Conservation (phyloP, 2,888 invertebrate genomes). For the Laspeyria flexula region DNA sequence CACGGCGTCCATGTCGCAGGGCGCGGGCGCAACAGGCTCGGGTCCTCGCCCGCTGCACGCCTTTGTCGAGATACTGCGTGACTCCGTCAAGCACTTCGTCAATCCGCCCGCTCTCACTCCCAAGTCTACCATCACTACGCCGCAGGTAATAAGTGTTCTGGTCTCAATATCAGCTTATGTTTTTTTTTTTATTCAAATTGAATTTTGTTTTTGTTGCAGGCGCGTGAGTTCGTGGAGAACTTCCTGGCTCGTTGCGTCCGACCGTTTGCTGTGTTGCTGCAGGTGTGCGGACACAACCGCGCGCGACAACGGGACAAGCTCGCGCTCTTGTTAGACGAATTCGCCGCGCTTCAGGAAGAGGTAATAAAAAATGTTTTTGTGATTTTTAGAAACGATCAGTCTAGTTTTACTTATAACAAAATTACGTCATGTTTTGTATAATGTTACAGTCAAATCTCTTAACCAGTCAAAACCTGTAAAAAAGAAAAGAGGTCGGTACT, state of each 20-base stretch:
- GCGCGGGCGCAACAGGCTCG: conserved; percentile 53
- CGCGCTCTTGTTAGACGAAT: conserved; percentile 95
- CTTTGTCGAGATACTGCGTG: conserved; percentile 93
- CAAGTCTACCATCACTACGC: conserved; percentile 89
- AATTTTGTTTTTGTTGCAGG: conserved; percentile 75
- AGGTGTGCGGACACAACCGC: conserved; percentile 97
- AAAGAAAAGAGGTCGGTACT: too few relatives aligned
- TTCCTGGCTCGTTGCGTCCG: conserved; percentile 95
- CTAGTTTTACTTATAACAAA: too few relatives aligned
- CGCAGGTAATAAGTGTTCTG: conserved; percentile 77
- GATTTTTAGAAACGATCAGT: too few relatives aligned
- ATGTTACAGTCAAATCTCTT: too few relatives aligned
- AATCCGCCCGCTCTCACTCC: conserved; percentile 95
- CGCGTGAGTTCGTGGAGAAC: conserved; percentile 94
- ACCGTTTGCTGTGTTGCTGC: conserved; percentile 94
- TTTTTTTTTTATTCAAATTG: too few relatives aligned
- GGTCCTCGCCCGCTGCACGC: conserved; percentile 72
- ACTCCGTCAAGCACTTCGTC: conserved; percentile 94
- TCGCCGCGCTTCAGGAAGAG: conserved; percentile 96
- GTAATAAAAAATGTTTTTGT: conserved; percentile 68
- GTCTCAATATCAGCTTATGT: too few relatives aligned
- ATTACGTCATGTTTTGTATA: too few relatives aligned
- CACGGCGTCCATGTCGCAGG: conserved; percentile 64
- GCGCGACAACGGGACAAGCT: conserved; percentile 98
- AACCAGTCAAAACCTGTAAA: too few relatives aligned